Evolutionary conservation across 2,888 invertebrate species (phyloP), one percentile per base, ranked within the genome.

Genomic region (Rhingia campestris): DNA sequence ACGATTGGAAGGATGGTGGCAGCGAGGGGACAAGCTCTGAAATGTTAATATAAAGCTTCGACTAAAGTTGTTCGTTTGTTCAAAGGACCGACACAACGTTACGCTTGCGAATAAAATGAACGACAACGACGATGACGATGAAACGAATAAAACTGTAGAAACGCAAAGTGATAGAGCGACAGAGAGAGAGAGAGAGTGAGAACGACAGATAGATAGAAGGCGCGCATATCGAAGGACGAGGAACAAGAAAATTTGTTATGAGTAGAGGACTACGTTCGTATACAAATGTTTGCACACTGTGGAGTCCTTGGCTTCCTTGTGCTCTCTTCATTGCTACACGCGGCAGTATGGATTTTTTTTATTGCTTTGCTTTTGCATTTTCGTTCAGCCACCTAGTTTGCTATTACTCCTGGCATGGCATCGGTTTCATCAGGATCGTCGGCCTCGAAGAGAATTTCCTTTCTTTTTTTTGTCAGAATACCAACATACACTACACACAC

Each of bases 21-120:
- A 2, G 33, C n/a, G 7, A 32, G 4, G 14, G 43, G 14, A 6
- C 39, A 56, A 63, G 63, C 63, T 77, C 76, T 70, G 77, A 77
- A 77, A 77, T 77, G 77, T 77, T 77, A 77, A 77, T 77, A 77
- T 77, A 63, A 77, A 77, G 77, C 77, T 77, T 77, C 70, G 54
- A 70, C 77, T 77, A 70, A 77, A 70, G 70, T 77, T 77, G 77
- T 70, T 70, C 77, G 77, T 64, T 70, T 77, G 77, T 64, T 77
- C 70, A 77, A 77, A 77, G 70, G 77, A 70, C 77, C 77, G 77
- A 63, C 77, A 77, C 70, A 77, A 56, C 63, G 70, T 58, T 70
- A 70, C 77, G 70, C 41, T 54, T 76, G 76, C 69, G 47, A 76
- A 69, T 76, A 69, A 75, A 75, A 76, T 69, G 67, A n/a, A 66